Evolutionary conservation across 2,888 invertebrate species (phyloP), one percentile per base, ranked within the genome.

Genomic region (Drosophila acutilabella): DNA sequence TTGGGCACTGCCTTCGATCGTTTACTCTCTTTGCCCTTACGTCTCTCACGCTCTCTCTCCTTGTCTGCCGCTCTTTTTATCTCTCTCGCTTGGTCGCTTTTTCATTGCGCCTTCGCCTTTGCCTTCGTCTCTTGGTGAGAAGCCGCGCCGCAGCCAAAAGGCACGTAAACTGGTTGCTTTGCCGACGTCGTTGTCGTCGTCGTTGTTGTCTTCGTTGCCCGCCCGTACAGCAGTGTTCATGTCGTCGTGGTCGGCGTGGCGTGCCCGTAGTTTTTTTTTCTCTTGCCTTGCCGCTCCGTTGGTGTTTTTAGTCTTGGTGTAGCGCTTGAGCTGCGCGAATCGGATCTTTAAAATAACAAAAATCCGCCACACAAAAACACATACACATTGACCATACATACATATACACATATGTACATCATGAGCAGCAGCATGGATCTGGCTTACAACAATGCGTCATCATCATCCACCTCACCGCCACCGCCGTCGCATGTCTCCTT

Each of bases 121-220:
- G 66, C 65, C 65, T 70, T 54, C 61, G 75, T 51, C 59, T 57
- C 61, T 57, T 57, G 54, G 30, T 64, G 64, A 52, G 73, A 56
- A 48, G 64, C 30, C 30, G 30, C 74, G 36, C 70, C 64, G 64
- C 74, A 78, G 84, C 87, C 87, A 89, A 87, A 89, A 82, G 86
- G 89, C 84, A 89, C 87, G 86, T 88, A 88, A 85, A 86, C 85
- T 89, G 85, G 84, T 84, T 87, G 87, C 77, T 66, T 54, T 66
- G 64, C 33, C 41, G 71, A 58, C 51, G 59, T 16, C 57, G 47
- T 16, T 44, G 51, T 50, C 50, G 50, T 50, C 30, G 71, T 40
- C 23, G 71, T 69, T 52, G 74, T 38, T 18, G 50, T 50, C 13
- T 33, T 44, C 16, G 33, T 45, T 57, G 59, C 14, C 36, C 45